Evolutionary conservation across 1,140 invertebrate species (phyloP).

Genomic region (Heliothis subflexa): DNA sequence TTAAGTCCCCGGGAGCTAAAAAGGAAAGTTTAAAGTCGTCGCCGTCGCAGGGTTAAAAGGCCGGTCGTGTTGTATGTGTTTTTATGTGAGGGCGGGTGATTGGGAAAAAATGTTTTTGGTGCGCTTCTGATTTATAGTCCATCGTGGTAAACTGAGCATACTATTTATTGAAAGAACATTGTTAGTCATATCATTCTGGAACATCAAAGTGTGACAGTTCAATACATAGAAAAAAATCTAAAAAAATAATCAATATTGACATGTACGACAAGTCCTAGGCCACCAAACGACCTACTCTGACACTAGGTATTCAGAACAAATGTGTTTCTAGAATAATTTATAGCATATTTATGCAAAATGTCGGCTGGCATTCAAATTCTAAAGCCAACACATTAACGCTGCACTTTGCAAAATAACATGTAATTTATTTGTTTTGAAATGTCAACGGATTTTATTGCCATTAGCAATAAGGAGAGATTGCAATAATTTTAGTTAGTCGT

Average conservation of each 20-base stretch:
- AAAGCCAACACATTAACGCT: constrained; percentile 1
- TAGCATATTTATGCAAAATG: constrained; percentile 24
- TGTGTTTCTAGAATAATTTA: constrained; percentile 16
- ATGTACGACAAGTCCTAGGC: background rate
- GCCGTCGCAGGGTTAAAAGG: constrained; percentile 40
- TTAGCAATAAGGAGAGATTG: background rate
- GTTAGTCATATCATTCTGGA: background rate
- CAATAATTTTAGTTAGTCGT: no score
- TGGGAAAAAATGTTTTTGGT: constrained; percentile 5
- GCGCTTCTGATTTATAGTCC: background rate
- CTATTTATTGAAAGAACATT: background rate
- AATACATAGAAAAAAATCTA: background rate
- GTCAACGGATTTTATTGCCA: constrained; percentile 16
- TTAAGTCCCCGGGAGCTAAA: constrained; percentile 47
- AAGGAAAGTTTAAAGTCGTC: constrained; percentile 53
- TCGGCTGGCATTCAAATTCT: constrained; percentile 14
- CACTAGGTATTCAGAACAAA: constrained; percentile 32
- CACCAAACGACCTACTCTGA: background rate
- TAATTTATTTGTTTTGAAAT: constrained; percentile 33
- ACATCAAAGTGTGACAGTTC: background rate
- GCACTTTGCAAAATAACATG: constrained; percentile 27
- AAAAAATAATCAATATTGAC: background rate
- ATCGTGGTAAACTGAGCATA: background rate
- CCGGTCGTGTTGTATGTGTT: constrained; percentile 32
- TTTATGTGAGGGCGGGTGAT: constrained; percentile 21